phyloP scores from a whole-genome alignment of 2,797 vertebrate species.

The Malurus leucopterus region DNA sequence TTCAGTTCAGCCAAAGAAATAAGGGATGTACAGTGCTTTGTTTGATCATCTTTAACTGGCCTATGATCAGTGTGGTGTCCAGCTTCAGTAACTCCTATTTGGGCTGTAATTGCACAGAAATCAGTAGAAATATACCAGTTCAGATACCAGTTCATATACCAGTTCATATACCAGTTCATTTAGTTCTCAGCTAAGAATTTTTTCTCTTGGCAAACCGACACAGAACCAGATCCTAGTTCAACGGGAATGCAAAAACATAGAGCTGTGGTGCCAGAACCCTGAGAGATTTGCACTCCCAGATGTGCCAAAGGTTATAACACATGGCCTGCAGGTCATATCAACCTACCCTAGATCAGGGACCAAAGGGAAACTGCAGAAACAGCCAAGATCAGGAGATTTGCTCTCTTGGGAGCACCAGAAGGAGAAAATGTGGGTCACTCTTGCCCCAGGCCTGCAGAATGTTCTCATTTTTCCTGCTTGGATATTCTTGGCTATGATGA shows the following conservation, averaged over 20 bases:
- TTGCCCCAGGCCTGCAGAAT: background rate
- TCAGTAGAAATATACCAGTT: accelerated
- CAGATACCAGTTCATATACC: no score
- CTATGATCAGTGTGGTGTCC: background rate
- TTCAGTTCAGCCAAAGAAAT: background rate
- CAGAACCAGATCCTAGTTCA: accelerated
- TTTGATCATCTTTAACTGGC: background rate
- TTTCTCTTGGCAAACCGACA: background rate
- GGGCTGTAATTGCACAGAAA: background rate
- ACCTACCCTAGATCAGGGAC: background rate
- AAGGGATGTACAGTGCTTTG: background rate
- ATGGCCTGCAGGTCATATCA: background rate
- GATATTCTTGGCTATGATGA: background rate
- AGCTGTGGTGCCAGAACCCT: background rate
- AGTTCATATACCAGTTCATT: accelerated
- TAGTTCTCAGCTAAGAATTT: background rate
- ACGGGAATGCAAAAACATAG: background rate
- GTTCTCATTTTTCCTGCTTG: background rate
- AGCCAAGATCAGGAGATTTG: background rate
- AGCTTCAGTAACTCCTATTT: background rate
- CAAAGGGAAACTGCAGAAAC: background rate
- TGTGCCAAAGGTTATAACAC: background rate
- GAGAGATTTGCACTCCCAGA: background rate
- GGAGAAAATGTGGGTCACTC: background rate
- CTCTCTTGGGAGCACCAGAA: background rate